These are phyloP conservation scores for Psix sp. DNA, from an alignment of 1,140 invertebrate genomes.

Conservation along the genomic window DNA sequence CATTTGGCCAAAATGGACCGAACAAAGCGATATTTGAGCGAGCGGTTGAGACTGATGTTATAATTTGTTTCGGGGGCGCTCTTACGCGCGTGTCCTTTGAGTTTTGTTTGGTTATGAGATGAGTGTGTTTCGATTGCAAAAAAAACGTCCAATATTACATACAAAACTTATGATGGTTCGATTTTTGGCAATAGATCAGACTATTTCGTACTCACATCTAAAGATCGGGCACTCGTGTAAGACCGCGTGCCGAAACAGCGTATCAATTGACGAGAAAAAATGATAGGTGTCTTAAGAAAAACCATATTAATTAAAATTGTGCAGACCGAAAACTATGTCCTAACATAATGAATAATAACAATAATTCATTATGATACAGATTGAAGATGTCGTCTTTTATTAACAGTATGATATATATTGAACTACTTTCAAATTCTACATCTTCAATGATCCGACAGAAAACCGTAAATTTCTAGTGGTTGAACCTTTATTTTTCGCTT, in stretches of 20 bases:
- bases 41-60: conserved; percentile 66
- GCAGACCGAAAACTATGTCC: too few relatives aligned
- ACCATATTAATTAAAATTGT: too few relatives aligned
- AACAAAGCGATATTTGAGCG: conserved; percentile 45
- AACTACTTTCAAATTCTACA: too few relatives aligned
- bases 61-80: conserved; percentile 71
- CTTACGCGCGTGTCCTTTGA: conserved; percentile 75
- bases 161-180: not conserved
- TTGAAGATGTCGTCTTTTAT: too few relatives aligned
- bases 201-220: conserved; percentile 61
- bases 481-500: too few relatives aligned
- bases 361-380: too few relatives aligned
- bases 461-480: too few relatives aligned
- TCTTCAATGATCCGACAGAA: too few relatives aligned
- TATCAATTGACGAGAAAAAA: too few relatives aligned
- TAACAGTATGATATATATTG: too few relatives aligned
- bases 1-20: conserved; percentile 1
- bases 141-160: conserved; percentile 15
- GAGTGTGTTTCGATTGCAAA: conserved; percentile 31
- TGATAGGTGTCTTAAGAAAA: too few relatives aligned
- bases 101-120: conserved; percentile 63
- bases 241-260: conserved; percentile 67
- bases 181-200: conserved; percentile 12
- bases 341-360: too few relatives aligned
- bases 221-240: conserved; percentile 71